Base-by-base conservation (phyloP, 2,113 vertebrate genomes). In the Tor tambroides region DNA sequence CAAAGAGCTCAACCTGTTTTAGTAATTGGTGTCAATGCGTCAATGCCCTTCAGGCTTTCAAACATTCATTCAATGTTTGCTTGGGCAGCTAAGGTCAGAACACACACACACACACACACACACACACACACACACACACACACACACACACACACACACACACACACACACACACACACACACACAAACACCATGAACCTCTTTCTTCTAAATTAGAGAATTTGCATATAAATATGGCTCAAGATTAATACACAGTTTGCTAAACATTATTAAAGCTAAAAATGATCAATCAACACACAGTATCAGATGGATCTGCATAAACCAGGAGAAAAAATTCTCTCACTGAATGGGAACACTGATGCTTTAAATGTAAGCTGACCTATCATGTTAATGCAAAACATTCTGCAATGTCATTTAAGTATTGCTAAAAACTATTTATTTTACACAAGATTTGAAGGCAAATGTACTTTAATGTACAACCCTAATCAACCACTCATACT, bases 11-110 rank as follows among this genome's bases (percentile, higher is more conserved):
- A 63, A 79, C 26, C 43, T 35, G 75, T 65, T 78, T 79, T 38
- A 85, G 46, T 79, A 86, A 86, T 79, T 79, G 46, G 59, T 67
- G 84, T 74, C 82, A 79, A 63, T 30, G n/a, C n/a, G 19, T 61
- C 28, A 78, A n/a, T n/a, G 5, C 41, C 59, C 59, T 79, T 56
- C 75, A 71, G n/a, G 32, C 65, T 19, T 38, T 54, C 59, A 28
- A 72, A 38, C 72, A 63, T 72, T 79, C 46, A 77, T 72, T 83
- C 59, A 77, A 59, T 54, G 32, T 30, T 51, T 51, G 46, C 54
- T 46, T 65, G 75, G 67, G 10, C 80, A 85, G 46, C 2, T 43
- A 76, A 76, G 65, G 43, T 86, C 38, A 81, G 41, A 8, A 21
- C 56, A 1, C 54, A 56, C 51, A 19, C 51, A 54, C 51, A 19